A percentile compares a stretch with the other conserved stretches of the same genome.
These are phyloP conservation scores for Leptinotarsa undecemlineata DNA, from an alignment of 1,140 invertebrate species.

Conservation along the genomic window DNA sequence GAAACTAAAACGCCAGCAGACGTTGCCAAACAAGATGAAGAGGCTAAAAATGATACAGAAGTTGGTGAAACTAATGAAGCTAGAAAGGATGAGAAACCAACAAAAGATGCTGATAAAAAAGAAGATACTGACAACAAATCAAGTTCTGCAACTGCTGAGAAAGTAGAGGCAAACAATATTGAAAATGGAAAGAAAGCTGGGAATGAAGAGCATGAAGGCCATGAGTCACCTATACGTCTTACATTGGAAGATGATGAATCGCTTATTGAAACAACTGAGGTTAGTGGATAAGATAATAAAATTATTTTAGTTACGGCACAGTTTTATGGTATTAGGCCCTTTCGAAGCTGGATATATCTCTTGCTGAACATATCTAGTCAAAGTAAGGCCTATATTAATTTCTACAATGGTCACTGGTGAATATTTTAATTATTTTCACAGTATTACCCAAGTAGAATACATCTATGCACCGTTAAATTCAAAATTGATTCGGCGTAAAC, in stretches of 20 bases:
- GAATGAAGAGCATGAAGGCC: constrained; percentile 34
- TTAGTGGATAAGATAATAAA: not conserved
- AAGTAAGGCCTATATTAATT: not conserved
- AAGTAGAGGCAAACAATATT: not conserved
- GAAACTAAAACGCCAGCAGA: constrained; percentile 32
- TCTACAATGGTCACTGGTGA: not conserved
- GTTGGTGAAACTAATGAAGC: not conserved
- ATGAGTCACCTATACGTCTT: constrained; percentile 43
- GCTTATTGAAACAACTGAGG: constrained; percentile 52
- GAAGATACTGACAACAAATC: not conserved
- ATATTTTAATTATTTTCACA: not conserved
- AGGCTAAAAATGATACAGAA: constrained; percentile 41
- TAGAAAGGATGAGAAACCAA: constrained; percentile 38
- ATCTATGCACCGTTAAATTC: not conserved
- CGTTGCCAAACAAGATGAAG: constrained; percentile 48
- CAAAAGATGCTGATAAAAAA: constrained; percentile 54
- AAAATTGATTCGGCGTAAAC: too few species aligned
- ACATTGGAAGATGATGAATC: constrained; percentile 53
- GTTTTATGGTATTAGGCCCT: not conserved
- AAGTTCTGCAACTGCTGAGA: not conserved
- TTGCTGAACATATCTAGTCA: not conserved
- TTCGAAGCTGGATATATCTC: not conserved
- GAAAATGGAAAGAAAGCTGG: constrained; percentile 7
- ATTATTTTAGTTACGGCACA: too few species aligned
- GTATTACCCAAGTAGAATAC: constrained; percentile 4